Percentiles rank a stretch among this genome's conserved stretches.
phyloP scores from a whole-genome alignment of 2,888 invertebrate species.

The Meteorus cinctellus region DNA sequence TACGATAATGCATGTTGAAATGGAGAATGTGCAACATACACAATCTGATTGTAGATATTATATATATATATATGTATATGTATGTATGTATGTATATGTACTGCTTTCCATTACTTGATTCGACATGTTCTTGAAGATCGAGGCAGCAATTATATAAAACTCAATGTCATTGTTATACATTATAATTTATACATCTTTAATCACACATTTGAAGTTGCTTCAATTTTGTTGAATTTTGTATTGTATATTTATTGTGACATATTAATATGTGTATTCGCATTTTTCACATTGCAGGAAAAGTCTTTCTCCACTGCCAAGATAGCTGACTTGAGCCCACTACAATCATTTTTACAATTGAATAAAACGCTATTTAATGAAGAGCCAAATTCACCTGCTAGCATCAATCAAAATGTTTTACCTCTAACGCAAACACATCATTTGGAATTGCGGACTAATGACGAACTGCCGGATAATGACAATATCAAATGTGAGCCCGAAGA shows the following conservation, averaged over 20 bases:
- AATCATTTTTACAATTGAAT: conserved; percentile 69
- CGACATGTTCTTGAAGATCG: conserved; percentile 55
- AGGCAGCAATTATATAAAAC: conserved; percentile 53
- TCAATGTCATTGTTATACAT: conserved; percentile 36
- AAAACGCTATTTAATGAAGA: conserved; percentile 69
- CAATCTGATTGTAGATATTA: conserved; percentile 67
- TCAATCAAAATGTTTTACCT: conserved; percentile 69
- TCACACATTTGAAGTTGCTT: background rate
- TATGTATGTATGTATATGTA: conserved; percentile 31
- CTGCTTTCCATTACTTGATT: conserved; percentile 52
- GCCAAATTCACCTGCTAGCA: conserved; percentile 69
- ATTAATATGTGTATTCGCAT: conserved; percentile 9
- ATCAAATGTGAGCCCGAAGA: conserved; percentile 76
- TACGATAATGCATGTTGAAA: conserved; percentile 68
- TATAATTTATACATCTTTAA: background rate
- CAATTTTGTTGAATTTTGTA: background rate
- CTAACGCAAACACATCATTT: conserved; percentile 67
- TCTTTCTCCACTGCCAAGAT: conserved; percentile 72
- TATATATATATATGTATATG: conserved; percentile 23
- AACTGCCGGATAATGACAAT: conserved; percentile 55
- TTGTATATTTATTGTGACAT: background rate
- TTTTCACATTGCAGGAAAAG: conserved; percentile 61
- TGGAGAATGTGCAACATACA: conserved; percentile 66
- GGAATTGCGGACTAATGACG: conserved; percentile 60
- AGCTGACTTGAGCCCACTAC: conserved; percentile 66